Conservation (phyloP, 2,113 vertebrate species). For the Micronycteris hirsuta region DNA sequence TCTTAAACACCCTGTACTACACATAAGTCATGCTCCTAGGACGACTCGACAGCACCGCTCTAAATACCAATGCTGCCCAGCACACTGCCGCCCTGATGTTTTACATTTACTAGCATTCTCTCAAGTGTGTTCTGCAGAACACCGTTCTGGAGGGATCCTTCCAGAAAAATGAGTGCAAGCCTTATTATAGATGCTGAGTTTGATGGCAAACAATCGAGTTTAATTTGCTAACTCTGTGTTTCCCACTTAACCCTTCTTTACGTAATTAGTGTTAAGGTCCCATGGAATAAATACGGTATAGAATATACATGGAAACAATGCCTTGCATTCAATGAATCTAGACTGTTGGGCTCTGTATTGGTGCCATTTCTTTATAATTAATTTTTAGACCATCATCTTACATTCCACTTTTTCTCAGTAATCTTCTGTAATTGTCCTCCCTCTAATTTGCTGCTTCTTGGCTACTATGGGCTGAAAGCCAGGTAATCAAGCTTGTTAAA, state of each 20-base stretch:
- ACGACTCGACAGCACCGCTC: not conserved
- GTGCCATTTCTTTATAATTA: not conserved
- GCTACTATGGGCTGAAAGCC: not conserved
- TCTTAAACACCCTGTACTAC: not conserved
- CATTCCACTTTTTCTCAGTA: not conserved
- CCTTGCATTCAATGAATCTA: not conserved
- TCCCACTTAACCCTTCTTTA: not conserved
- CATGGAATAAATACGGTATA: not conserved
- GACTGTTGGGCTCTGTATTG: not conserved
- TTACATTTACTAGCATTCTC: not conserved
- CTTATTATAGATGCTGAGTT: not conserved
- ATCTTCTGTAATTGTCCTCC: not conserved
- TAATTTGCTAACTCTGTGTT: not conserved
- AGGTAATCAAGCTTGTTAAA: not conserved
- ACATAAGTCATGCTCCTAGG: not conserved
- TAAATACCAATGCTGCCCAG: not conserved
- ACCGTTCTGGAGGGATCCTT: not conserved
- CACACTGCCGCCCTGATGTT: not conserved
- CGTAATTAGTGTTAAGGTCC: not conserved
- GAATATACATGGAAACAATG: not conserved
- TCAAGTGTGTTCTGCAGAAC: not conserved
- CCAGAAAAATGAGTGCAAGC: not conserved
- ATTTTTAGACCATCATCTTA: not conserved
- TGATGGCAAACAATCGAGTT: not conserved
- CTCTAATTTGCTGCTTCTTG: not conserved